phyloP scores from a whole-genome alignment of 2,113 vertebrate species.

The Rhinolophus sinicus region DNA sequence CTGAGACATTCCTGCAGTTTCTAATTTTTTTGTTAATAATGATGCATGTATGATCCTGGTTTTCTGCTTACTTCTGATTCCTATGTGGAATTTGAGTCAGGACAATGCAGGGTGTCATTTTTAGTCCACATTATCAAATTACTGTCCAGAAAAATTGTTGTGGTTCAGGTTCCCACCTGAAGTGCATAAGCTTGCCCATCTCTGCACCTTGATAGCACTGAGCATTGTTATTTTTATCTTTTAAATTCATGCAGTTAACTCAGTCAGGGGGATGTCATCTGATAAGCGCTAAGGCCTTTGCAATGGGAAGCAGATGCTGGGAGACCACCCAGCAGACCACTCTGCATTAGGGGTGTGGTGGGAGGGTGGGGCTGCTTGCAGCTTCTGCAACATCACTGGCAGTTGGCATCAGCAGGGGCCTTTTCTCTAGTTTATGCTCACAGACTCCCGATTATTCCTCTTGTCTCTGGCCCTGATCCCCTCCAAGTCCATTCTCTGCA shows the following conservation, averaged over 20 bases:
- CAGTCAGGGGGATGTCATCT: neutral
- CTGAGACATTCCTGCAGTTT: neutral
- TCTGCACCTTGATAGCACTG: neutral
- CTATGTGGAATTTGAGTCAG: neutral
- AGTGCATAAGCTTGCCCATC: neutral
- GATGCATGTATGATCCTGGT: neutral
- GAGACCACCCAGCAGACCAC: too few relatives aligned
- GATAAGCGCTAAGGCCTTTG: neutral
- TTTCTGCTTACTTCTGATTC: neutral
- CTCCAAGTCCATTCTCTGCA: neutral
- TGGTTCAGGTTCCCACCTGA: neutral
- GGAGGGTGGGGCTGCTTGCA: rapidly evolving
- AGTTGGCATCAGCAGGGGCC: neutral
- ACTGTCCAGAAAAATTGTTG: neutral
- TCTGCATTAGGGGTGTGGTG: neutral
- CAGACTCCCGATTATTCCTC: neutral
- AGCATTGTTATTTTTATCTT: neutral
- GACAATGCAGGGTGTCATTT: neutral
- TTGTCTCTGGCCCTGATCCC: neutral
- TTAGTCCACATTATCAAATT: neutral
- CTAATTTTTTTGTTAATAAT: neutral
- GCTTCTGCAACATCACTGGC: neutral
- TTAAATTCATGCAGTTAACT: neutral
- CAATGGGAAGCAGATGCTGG: too few relatives aligned
- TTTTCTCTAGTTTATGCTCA: neutral